phyloP scores from a whole-genome alignment of 2,113 vertebrate species.

The Pseudonaja textilis region DNA sequence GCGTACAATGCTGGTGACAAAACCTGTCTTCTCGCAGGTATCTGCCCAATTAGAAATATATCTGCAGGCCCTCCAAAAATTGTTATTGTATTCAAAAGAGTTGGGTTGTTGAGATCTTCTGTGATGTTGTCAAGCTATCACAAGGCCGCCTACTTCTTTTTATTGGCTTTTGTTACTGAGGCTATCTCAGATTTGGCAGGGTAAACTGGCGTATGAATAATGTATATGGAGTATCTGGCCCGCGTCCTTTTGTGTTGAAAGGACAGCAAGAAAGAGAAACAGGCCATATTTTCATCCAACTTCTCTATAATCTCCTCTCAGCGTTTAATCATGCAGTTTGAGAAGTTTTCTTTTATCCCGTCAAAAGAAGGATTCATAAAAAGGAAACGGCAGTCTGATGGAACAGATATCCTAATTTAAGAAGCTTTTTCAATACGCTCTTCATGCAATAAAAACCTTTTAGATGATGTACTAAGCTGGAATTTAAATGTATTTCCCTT shows the following conservation, averaged over 20 bases:
- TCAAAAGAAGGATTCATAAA: not conserved
- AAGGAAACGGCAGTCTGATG: not conserved
- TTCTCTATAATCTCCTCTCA: not conserved
- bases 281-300: not conserved
- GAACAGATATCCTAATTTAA: not conserved
- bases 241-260: not conserved
- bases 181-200: not conserved
- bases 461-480: not conserved
- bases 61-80: conserved; percentile 1
- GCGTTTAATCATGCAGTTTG: not conserved
- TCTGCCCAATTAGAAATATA: not conserved
- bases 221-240: not conserved
- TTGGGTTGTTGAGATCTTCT: not conserved
- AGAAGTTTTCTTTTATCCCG: not conserved
- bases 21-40: conserved; percentile 9
- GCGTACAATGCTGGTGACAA: fast-evolving
- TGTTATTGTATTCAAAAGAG: not conserved
- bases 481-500: not conserved
- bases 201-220: conserved; percentile 13
- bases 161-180: not conserved
- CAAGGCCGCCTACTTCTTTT: conserved; percentile 2
- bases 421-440: not conserved
- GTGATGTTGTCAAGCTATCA: not conserved
- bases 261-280: not conserved
- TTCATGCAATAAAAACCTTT: not conserved